Evolutionary conservation across 2,113 vertebrate genomes (phyloP).

Genomic region (Columba janthina): DNA sequence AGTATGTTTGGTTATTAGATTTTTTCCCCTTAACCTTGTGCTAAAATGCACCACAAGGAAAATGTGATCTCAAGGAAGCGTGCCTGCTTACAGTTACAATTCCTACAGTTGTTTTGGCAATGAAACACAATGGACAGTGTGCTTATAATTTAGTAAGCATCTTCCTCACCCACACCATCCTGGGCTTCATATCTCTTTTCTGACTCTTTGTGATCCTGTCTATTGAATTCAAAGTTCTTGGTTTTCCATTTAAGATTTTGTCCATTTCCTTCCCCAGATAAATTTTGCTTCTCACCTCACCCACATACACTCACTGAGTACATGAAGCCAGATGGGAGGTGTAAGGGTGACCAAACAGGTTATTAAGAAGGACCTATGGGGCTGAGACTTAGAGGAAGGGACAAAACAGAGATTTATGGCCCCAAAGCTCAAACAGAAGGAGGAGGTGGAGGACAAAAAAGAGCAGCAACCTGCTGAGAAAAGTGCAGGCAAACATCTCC

Average conservation of each 20-base stretch:
- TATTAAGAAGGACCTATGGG: not conserved
- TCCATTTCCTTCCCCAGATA: not conserved
- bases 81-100: not conserved
- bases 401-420: not conserved
- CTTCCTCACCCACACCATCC: not conserved
- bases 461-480: not conserved
- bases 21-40: not conserved
- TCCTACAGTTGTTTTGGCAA: not conserved
- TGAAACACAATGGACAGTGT: not conserved
- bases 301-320: not conserved
- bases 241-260: not conserved
- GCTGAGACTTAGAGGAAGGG: not conserved
- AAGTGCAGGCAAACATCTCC: not conserved
- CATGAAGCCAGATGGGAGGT: not conserved
- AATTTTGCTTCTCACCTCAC: not conserved
- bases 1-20: not conserved
- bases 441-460: not conserved
- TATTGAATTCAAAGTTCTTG: not conserved
- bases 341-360: not conserved
- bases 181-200: not conserved
- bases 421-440: not conserved
- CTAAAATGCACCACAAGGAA: not conserved
- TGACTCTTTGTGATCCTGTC: not conserved
- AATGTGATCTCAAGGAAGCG: not conserved
- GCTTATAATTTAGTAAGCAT: not conserved